phyloP scores from a whole-genome alignment of 2,888 invertebrate genomes.

The Blera fallax region DNA sequence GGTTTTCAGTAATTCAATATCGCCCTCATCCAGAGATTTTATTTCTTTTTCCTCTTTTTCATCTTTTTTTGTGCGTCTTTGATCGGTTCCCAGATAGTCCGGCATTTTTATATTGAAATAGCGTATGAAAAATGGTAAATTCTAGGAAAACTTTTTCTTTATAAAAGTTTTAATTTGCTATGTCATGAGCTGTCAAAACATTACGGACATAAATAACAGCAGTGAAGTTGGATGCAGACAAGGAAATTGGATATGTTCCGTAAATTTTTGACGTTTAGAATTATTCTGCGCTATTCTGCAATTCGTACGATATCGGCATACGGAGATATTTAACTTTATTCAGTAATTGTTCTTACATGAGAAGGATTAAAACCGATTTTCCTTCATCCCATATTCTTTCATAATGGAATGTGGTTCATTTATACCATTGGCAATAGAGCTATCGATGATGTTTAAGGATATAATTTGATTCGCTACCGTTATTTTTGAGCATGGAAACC shows the following conservation, averaged over 20 bases:
- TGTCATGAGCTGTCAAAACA: constrained; percentile 50
- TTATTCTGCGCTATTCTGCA: no score
- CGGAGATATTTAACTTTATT: no score
- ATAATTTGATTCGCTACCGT: no score
- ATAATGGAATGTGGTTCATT: no score
- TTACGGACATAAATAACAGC: background rate
- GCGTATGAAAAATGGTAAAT: background rate
- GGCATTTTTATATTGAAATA: constrained; percentile 86
- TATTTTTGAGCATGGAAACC: no score
- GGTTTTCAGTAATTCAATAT: constrained; percentile 97
- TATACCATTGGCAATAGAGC: no score
- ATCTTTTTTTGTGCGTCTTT: constrained; percentile 93
- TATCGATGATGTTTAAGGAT: no score
- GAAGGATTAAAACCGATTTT: no score
- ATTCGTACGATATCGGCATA: no score
- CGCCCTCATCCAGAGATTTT: constrained; percentile 97
- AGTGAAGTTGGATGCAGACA: constrained; percentile 10
- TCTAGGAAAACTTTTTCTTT: background rate
- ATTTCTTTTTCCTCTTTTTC: constrained; percentile 93
- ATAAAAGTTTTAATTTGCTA: constrained; percentile 38
- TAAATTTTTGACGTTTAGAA: no score
- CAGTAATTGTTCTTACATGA: no score
- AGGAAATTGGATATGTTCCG: background rate
- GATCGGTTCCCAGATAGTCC: constrained; percentile 98
- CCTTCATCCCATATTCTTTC: no score